These are phyloP conservation scores for Gallinago media DNA, from an alignment of 2,113 vertebrate genomes.

Conservation along the genomic window DNA sequence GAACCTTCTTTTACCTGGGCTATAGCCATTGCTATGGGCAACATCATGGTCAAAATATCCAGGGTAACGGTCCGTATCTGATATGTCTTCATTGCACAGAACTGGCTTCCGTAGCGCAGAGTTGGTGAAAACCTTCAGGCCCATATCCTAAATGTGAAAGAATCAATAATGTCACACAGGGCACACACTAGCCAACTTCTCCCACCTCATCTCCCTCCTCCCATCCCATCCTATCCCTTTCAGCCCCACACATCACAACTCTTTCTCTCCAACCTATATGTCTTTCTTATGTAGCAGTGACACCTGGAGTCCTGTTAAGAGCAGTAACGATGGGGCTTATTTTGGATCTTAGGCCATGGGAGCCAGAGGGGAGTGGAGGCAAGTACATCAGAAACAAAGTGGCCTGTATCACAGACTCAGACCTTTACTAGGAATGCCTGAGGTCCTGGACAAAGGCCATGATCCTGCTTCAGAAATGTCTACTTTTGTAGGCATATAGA, in stretches of 20 bases:
- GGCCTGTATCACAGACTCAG: neutral
- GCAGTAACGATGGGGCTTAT: neutral
- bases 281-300: neutral
- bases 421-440: neutral
- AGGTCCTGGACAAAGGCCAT: neutral
- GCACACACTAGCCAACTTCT: neutral
- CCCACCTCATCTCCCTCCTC: neutral
- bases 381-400: neutral
- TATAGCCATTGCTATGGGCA: rapidly evolving
- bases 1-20: neutral
- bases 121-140: constrained; percentile 80
- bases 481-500: neutral
- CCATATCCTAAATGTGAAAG: constrained; percentile 74
- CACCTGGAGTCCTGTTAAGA: neutral
- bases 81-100: constrained; percentile 38
- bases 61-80: neutral
- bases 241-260: neutral
- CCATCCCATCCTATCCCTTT: neutral
- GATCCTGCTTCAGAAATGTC: neutral
- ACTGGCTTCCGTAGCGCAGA: constrained; percentile 66
- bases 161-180: neutral
- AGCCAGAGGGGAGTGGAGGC: neutral
- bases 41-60: rapidly evolving
- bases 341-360: neutral
- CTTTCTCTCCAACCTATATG: rapidly evolving